Evolutionary conservation across 2,113 vertebrate genomes (phyloP).

Genomic region (Nothobranchius kuhntae): DNA sequence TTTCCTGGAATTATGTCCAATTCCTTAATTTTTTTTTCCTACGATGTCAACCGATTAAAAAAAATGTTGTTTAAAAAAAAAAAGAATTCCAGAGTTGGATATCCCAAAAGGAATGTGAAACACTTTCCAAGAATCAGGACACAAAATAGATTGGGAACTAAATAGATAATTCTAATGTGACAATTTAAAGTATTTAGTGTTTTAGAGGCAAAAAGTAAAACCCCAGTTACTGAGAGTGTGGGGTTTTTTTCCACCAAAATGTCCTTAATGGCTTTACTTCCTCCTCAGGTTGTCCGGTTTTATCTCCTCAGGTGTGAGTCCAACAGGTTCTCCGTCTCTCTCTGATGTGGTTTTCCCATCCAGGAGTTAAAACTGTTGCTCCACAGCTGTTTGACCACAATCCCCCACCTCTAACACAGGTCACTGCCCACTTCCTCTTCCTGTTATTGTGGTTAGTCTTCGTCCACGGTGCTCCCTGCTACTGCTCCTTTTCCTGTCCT

Average conservation of each 20-base stretch:
- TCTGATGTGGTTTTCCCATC: conserved; percentile 50
- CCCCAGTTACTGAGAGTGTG: not conserved
- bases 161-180: not conserved
- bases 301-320: conserved; percentile 38
- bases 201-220: conserved; percentile 8
- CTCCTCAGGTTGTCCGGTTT: conserved; percentile 16
- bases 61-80: too few species aligned
- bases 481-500: conserved; percentile 72
- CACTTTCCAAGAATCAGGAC: conserved; percentile 6
- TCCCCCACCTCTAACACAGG: conserved; percentile 56
- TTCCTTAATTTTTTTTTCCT: too few species aligned
- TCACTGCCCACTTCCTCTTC: conserved; percentile 84
- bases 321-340: conserved; percentile 44
- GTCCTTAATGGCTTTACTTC: not conserved
- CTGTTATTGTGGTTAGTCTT: conserved; percentile 84
- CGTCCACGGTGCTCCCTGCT: conserved; percentile 42
- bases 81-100: conserved; percentile 15
- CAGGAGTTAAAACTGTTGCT: conserved; percentile 30
- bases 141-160: not conserved
- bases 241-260: not conserved
- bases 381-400: conserved; percentile 39
- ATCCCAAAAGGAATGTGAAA: too few species aligned
- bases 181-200: not conserved
- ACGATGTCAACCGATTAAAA: too few species aligned
- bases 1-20: not conserved